Percentiles rank a stretch among this genome's conserved stretches.
These are phyloP conservation scores for Odontophorus gujanensis DNA, from an alignment of 2,113 vertebrate genomes.

Conservation along the genomic window DNA sequence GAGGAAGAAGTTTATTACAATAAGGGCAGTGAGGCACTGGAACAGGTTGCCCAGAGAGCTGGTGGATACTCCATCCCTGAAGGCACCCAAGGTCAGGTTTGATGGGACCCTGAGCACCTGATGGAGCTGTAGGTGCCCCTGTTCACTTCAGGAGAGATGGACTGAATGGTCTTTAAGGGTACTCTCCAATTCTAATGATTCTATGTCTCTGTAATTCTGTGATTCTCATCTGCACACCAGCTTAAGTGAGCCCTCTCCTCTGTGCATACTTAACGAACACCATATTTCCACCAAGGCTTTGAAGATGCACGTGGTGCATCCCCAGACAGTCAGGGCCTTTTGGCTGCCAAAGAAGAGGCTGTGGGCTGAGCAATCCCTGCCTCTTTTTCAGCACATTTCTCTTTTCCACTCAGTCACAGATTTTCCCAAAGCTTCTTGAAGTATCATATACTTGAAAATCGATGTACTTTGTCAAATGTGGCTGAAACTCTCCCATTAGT, in stretches of 20 bases:
- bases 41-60: too few species aligned
- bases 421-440: background rate
- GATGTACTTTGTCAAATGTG: background rate
- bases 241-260: background rate
- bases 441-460: background rate
- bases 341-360: background rate
- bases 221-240: background rate
- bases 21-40: too few species aligned
- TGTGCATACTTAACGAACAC: fast-evolving
- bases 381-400: background rate
- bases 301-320: background rate
- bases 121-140: too few species aligned
- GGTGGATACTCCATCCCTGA: too few species aligned
- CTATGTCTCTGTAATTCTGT: too few species aligned
- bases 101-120: too few species aligned
- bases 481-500: fast-evolving
- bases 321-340: background rate
- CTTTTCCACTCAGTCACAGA: background rate
- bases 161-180: too few species aligned
- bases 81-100: too few species aligned
- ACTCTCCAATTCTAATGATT: too few species aligned
- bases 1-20: too few species aligned
- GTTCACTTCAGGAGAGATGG: too few species aligned
- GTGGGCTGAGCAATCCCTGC: background rate
- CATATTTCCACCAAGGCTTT: fast-evolving